These are phyloP conservation scores for Galerucella calmariensis DNA, from an alignment of 2,888 invertebrate species.

Conservation along the genomic window DNA sequence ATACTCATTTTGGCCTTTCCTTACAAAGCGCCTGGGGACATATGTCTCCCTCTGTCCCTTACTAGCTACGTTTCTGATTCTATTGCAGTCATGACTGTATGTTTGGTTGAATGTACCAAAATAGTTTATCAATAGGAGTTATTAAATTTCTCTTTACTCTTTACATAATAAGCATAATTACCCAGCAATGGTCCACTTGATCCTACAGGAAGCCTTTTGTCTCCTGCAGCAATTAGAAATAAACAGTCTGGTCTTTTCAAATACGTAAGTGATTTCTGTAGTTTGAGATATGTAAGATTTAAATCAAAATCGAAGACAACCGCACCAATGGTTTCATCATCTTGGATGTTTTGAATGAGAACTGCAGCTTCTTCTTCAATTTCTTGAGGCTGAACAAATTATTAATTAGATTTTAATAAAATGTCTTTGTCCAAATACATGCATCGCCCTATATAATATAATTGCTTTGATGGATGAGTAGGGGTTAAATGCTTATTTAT, in stretches of 20 bases:
- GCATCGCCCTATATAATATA: too few relatives aligned
- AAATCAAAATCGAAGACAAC: conserved; percentile 69
- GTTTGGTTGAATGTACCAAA: too few relatives aligned
- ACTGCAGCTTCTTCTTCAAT: conserved; percentile 21
- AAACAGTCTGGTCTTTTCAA: conserved; percentile 67
- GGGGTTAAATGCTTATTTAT: too few relatives aligned
- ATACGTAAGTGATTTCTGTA: conserved; percentile 67
- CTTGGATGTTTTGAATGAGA: conserved; percentile 49
- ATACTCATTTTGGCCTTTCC: too few relatives aligned
- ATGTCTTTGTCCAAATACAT: too few relatives aligned
- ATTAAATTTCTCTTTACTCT: too few relatives aligned
- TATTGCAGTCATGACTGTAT: too few relatives aligned
- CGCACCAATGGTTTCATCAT: conserved; percentile 68
- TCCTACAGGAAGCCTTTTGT: conserved; percentile 62
- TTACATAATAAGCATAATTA: conserved; percentile 13
- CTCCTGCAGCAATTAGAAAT: conserved; percentile 67
- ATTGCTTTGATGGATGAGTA: too few relatives aligned
- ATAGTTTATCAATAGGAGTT: too few relatives aligned
- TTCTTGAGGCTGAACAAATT: conserved; percentile 19
- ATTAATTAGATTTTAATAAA: neutral
- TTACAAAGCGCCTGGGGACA: too few relatives aligned
- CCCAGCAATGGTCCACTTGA: conserved; percentile 30
- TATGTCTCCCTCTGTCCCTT: too few relatives aligned
- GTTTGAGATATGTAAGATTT: conserved; percentile 66
- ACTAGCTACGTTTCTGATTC: too few relatives aligned